Percentiles rank a stretch among this genome's conserved stretches.
Conservation (phyloP, 2,888 invertebrate species). For the Synergus umbraculus region DNA sequence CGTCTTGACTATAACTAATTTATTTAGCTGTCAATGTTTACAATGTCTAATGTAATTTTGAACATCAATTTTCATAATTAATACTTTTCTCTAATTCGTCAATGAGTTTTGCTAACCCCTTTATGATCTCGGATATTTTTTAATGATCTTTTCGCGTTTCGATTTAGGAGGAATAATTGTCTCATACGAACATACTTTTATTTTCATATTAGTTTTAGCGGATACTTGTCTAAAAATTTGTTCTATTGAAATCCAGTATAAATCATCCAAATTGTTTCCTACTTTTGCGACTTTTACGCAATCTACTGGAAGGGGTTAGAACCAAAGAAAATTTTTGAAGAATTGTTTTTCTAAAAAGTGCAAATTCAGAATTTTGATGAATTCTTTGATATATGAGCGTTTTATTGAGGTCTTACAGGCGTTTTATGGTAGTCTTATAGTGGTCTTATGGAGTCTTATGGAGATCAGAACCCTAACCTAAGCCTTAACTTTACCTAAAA, state of each 20-base stretch:
- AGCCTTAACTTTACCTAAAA: too few species aligned
- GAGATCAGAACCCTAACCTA: too few species aligned
- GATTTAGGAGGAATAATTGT: slow-evolving; percentile 1
- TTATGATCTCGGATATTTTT: slow-evolving; percentile 28
- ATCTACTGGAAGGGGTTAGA: too few species aligned
- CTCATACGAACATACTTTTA: background rate
- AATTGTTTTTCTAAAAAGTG: too few species aligned
- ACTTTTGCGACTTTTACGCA: background rate
- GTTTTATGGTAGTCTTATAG: too few species aligned
- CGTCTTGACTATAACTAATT: slow-evolving; percentile 43
- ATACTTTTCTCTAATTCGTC: slow-evolving; percentile 43
- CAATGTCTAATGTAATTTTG: slow-evolving; percentile 45
- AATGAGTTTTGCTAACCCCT: slow-evolving; percentile 43
- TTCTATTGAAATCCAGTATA: background rate
- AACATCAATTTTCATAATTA: slow-evolving; percentile 43
- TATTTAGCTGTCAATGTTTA: slow-evolving; percentile 52
- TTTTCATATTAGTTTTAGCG: background rate
- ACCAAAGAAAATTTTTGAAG: too few species aligned
- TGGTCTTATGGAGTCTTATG: too few species aligned
- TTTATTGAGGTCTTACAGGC: too few species aligned
- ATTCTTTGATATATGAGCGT: too few species aligned
- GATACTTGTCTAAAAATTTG: background rate
- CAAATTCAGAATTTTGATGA: too few species aligned
- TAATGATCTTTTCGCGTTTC: background rate
- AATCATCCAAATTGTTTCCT: background rate